Evolutionary conservation across 2,888 invertebrate genomes (phyloP).

Genomic region (Lithosia quadra): DNA sequence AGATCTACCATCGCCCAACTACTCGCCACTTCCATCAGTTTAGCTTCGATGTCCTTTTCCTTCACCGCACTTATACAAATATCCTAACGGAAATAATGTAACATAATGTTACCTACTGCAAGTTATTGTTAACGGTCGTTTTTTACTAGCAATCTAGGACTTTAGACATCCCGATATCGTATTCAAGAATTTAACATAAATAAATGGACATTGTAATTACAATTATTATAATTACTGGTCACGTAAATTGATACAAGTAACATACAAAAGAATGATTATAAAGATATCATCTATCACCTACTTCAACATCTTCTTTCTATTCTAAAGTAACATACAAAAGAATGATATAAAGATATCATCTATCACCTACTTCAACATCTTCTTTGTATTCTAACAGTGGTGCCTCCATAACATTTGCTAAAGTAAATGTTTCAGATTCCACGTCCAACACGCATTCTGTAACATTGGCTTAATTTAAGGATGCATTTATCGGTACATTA

Average conservation of each 20-base stretch:
- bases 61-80: slow-evolving; percentile 96
- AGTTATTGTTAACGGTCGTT: too few relatives aligned
- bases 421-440: slow-evolving; percentile 92
- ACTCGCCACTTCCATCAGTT: slow-evolving; percentile 92
- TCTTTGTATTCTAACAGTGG: slow-evolving; percentile 93
- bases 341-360: not conserved
- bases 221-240: too few relatives aligned
- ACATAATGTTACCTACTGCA: not conserved
- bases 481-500: too few relatives aligned
- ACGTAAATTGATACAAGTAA: too few relatives aligned
- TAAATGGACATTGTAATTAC: too few relatives aligned
- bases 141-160: too few relatives aligned
- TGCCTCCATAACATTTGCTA: slow-evolving; percentile 94
- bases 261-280: too few relatives aligned
- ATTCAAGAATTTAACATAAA: too few relatives aligned
- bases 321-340: too few relatives aligned
- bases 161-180: too few relatives aligned
- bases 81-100: slow-evolving; percentile 83
- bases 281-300: too few relatives aligned
- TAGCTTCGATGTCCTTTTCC: slow-evolving; percentile 96
- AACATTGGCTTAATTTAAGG: slow-evolving; percentile 5
- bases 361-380: slow-evolving; percentile 91
- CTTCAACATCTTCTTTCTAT: too few relatives aligned
- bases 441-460: slow-evolving; percentile 90
- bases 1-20: slow-evolving; percentile 93